Evolutionary conservation across 2,797 vertebrate genomes (phyloP).

Genomic region (Mustela erminea): DNA sequence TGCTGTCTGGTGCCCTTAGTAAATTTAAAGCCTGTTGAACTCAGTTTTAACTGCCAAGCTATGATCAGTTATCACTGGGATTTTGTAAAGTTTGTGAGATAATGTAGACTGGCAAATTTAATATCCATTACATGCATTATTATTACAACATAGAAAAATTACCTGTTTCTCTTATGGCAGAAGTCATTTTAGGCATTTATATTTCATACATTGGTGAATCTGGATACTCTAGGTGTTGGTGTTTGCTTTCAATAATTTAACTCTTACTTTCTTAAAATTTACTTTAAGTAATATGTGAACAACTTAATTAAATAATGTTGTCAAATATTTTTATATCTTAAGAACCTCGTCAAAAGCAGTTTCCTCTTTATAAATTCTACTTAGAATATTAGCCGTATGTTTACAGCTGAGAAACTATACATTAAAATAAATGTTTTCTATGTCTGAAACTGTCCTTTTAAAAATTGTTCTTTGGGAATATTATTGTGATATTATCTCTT

Average conservation of each 20-base stretch:
- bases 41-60: neutral
- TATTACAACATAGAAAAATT: neutral
- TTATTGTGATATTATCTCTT: neutral
- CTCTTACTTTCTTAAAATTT: neutral
- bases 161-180: neutral
- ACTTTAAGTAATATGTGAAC: neutral
- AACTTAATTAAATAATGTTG: neutral
- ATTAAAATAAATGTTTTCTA: neutral
- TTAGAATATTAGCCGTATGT: neutral
- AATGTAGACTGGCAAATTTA: neutral
- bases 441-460: neutral
- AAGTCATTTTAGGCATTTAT: neutral
- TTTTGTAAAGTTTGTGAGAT: neutral
- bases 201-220: neutral
- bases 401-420: neutral
- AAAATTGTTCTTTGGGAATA: neutral
- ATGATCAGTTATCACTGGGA: neutral
- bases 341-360: neutral
- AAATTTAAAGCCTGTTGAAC: neutral
- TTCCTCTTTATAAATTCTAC: neutral
- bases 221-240: neutral
- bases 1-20: neutral
- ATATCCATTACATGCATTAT: neutral
- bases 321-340: neutral
- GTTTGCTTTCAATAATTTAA: neutral